Evolutionary conservation across 2,888 invertebrate genomes (phyloP).

Genomic region (Zygaena filipendulae): DNA sequence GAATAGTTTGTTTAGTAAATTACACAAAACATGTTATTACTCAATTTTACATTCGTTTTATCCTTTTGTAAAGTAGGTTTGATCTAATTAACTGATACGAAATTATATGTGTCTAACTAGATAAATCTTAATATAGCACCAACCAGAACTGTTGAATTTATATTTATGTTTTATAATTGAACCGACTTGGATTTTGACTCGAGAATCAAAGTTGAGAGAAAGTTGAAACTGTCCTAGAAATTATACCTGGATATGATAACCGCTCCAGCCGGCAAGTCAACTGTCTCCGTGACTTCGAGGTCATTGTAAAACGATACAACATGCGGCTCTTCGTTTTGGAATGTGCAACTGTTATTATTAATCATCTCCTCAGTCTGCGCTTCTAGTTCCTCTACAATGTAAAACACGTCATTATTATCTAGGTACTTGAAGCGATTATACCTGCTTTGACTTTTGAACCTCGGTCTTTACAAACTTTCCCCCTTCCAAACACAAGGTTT

Average conservation of each 20-base stretch:
- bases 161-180: too few species aligned
- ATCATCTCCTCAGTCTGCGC: conserved; percentile 53
- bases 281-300: conserved; percentile 78
- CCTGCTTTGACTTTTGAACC: too few species aligned
- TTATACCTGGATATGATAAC: conserved; percentile 71
- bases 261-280: conserved; percentile 82
- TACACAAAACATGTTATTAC: neutral
- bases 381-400: conserved; percentile 54
- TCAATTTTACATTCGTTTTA: neutral
- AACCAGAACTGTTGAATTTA: too few species aligned
- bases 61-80: neutral
- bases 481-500: too few species aligned
- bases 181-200: too few species aligned
- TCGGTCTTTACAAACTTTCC: too few species aligned
- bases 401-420: neutral
- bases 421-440: too few species aligned
- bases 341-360: conserved; percentile 80
- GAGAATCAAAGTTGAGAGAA: too few species aligned
- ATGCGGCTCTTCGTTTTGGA: conserved; percentile 80
- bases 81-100: neutral
- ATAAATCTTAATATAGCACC: too few species aligned
- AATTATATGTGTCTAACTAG: too few species aligned
- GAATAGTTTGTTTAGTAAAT: too few species aligned
- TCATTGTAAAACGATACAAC: conserved; percentile 86
- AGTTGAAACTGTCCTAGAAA: too few species aligned